These are phyloP conservation scores for Bucorvus abyssinicus DNA, from an alignment of 2,797 vertebrate genomes.

Conservation along the genomic window DNA sequence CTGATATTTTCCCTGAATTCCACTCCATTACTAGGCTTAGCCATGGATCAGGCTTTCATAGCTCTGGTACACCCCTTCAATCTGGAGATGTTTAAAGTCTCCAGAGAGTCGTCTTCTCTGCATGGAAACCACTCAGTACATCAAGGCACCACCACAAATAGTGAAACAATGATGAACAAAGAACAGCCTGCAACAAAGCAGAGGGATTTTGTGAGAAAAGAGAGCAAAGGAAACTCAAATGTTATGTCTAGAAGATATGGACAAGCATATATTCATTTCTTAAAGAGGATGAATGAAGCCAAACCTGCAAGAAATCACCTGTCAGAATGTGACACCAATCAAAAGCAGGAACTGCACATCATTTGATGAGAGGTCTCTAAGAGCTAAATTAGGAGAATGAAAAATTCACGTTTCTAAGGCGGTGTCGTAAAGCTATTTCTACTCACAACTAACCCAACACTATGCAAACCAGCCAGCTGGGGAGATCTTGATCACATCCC, in stretches of 20 bases:
- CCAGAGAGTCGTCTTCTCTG: neutral
- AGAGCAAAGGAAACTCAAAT: neutral
- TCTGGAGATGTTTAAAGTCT: neutral
- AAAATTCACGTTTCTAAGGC: neutral
- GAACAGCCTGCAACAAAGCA: neutral
- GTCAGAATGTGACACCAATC: neutral
- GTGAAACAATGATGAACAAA: neutral
- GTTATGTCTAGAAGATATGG: neutral
- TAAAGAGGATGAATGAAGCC: neutral
- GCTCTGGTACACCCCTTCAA: neutral
- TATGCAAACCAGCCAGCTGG: neutral
- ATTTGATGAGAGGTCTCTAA: neutral
- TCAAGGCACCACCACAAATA: no score
- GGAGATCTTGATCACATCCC: neutral
- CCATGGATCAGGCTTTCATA: neutral
- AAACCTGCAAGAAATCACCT: neutral
- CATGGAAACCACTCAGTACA: neutral
- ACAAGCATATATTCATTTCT: accelerated
- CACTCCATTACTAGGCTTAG: neutral
- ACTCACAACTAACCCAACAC: neutral
- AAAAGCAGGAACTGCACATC: neutral
- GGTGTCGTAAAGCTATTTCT: neutral
- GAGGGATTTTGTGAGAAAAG: neutral
- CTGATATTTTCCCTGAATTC: neutral
- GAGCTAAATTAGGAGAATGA: neutral